These are phyloP conservation scores for Stigmatopora nigra DNA, from an alignment of 2,113 vertebrate genomes.

Conservation along the genomic window DNA sequence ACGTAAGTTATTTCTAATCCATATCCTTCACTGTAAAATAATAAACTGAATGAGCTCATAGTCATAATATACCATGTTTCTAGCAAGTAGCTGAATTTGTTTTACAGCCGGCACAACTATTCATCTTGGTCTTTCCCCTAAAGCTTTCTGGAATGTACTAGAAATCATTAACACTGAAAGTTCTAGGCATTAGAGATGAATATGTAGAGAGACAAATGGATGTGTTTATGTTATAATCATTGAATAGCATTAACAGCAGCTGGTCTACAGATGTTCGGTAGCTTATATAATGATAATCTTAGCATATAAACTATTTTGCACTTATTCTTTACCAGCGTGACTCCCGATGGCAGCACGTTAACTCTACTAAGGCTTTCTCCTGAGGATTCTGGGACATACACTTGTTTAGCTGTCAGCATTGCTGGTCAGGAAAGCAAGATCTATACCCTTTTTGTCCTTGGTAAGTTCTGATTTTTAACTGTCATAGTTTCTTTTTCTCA, in stretches of 20 bases:
- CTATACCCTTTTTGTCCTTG: slow-evolving; percentile 74
- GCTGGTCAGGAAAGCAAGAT: slow-evolving; percentile 76
- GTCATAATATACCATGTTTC: background rate
- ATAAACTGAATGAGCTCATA: background rate
- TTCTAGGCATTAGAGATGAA: slow-evolving; percentile 11
- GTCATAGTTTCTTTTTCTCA: background rate
- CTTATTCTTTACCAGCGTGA: slow-evolving; percentile 61
- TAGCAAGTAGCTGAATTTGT: slow-evolving; percentile 7
- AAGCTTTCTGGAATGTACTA: slow-evolving; percentile 13
- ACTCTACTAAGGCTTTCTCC: slow-evolving; percentile 69
- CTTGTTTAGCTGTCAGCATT: slow-evolving; percentile 75
- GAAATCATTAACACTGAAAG: slow-evolving; percentile 13
- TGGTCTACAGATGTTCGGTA: slow-evolving; percentile 48
- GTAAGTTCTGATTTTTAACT: slow-evolving; percentile 57
- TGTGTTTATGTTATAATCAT: slow-evolving; percentile 25
- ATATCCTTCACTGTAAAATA: background rate
- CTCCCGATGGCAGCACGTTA: slow-evolving; percentile 69
- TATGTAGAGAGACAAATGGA: slow-evolving; percentile 27
- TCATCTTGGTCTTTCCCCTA: slow-evolving; percentile 7
- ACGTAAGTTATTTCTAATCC: slow-evolving; percentile 50
- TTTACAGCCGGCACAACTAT: slow-evolving; percentile 4
- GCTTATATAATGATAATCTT: slow-evolving; percentile 16
- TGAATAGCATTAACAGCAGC: slow-evolving; percentile 33
- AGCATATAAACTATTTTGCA: slow-evolving; percentile 16
- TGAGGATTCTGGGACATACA: slow-evolving; percentile 78